Evolutionary conservation across 2,797 vertebrate genomes (phyloP), one percentile per base, ranked within the genome.

Genomic region (Austrolebias charrua): DNA sequence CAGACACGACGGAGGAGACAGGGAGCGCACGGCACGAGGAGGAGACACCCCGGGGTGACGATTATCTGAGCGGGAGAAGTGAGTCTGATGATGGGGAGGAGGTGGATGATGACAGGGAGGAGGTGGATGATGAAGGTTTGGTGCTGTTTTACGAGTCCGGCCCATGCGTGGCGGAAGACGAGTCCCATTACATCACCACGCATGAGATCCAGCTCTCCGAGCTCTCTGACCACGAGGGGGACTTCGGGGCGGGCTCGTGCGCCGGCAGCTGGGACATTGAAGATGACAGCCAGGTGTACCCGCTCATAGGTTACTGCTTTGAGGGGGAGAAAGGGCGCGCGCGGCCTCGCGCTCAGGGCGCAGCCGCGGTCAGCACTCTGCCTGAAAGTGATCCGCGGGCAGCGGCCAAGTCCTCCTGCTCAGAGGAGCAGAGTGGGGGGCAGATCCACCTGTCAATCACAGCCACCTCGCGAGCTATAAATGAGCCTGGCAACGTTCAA

Each of bases 401-500:
- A 45, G 42, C 42, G 54, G 83, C 79, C 87, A 89, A 88, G 79
- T 78, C 71, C 66, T 71, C 75, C 81, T 80, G 81, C 81, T 84
- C 89, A 80, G 87, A 89, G 54, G 88, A 87, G 82, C 73, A 57
- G 61, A 52, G 91, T 19, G 87, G 76, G 13, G 91, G 94, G 79
- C 96, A 95, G 94, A 94, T 97, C 91, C 95, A 94, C 92, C 93
- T 97, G 95, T 98, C 96, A 94, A 96, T 98, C 95, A 96, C 92
- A 80, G 88, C 94, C 57, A 92, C 94, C 77, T 94, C 95, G 88
- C 90, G 93, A 85, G 92, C 95, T 94, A 96, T 97, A 95, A 96
- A 96, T 92, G 95, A 95, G 91, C 92, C 90, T 78, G 87, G 93
- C 93, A 89, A 84, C 92, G 83, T 83, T 87, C 93, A 83, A 69